Evolutionary conservation across 2,888 invertebrate species (phyloP).

Genomic region (Seira musarum): DNA sequence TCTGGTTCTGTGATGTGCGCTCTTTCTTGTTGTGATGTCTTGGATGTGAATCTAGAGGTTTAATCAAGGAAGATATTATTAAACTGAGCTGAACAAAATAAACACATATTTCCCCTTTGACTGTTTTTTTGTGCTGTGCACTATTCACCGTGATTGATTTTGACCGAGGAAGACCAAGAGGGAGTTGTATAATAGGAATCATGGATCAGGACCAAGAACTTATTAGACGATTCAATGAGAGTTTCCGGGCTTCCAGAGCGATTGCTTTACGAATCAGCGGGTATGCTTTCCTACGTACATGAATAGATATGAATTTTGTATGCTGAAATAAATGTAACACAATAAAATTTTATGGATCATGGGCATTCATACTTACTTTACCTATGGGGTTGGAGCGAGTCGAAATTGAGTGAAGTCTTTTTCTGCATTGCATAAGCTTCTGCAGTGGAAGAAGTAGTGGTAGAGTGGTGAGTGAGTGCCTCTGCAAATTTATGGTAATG

Average conservation of each 20-base stretch:
- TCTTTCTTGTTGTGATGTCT: no score
- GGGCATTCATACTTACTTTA: not conserved
- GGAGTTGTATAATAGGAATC: no score
- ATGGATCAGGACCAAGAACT: conserved; percentile 45
- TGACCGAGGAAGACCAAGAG: conserved; percentile 3
- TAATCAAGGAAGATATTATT: no score
- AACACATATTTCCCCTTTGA: no score
- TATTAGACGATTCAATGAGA: conserved; percentile 43
- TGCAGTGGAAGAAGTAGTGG: not conserved
- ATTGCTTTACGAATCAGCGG: conserved; percentile 54
- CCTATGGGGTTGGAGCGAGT: conserved; percentile 13
- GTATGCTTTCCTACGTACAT: no score
- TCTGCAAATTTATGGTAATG: not conserved
- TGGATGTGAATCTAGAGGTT: no score
- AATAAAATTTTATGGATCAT: not conserved
- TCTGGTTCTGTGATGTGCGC: no score
- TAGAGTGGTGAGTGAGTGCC: no score
- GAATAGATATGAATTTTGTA: no score
- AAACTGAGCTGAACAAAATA: no score
- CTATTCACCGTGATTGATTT: not conserved
- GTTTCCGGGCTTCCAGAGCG: conserved; percentile 55
- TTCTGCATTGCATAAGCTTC: not conserved
- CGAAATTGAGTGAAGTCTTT: conserved; percentile 11
- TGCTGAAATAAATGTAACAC: not conserved
- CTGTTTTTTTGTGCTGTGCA: no score